These are phyloP conservation scores for Phalacrocorax pelagicus DNA, from an alignment of 2,113 vertebrate species.

Conservation along the genomic window DNA sequence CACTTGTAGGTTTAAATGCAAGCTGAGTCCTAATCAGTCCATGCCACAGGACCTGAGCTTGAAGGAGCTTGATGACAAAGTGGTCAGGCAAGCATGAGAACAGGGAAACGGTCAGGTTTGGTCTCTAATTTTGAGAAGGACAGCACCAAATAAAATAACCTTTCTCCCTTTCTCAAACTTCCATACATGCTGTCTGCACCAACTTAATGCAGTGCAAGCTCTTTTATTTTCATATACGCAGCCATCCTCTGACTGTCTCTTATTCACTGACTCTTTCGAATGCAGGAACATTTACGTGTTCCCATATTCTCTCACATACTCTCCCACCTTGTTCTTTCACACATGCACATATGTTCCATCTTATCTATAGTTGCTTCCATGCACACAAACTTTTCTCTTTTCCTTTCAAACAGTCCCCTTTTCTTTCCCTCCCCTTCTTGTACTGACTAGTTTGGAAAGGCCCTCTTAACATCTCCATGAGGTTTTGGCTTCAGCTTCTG, in stretches of 20 bases:
- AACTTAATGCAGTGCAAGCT: rapidly evolving
- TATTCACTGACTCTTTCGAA: not conserved
- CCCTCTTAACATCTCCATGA: not conserved
- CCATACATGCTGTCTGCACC: not conserved
- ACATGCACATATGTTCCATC: slow-evolving; percentile 44
- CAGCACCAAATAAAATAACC: not conserved
- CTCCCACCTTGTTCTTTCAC: slow-evolving; percentile 57
- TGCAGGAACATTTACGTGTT: not conserved
- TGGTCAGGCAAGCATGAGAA: not conserved
- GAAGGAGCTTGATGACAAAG: not conserved
- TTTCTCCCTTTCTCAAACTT: not conserved
- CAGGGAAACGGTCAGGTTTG: not conserved
- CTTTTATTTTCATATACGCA: not conserved
- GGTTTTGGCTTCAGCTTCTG: not conserved
- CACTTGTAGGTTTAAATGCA: not conserved
- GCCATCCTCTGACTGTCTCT: not conserved
- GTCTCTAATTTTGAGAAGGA: not conserved
- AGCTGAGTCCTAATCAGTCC: not conserved
- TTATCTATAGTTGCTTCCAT: not conserved
- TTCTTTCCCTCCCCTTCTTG: not conserved
- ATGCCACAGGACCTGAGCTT: not conserved
- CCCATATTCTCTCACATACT: slow-evolving; percentile 1
- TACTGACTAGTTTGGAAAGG: not conserved
- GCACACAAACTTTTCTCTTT: not conserved
- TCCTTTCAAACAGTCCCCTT: not conserved